Evolutionary conservation across 2,888 invertebrate species (phyloP), one percentile per base, ranked within the genome.

Genomic region (Amaurobius ferox): DNA sequence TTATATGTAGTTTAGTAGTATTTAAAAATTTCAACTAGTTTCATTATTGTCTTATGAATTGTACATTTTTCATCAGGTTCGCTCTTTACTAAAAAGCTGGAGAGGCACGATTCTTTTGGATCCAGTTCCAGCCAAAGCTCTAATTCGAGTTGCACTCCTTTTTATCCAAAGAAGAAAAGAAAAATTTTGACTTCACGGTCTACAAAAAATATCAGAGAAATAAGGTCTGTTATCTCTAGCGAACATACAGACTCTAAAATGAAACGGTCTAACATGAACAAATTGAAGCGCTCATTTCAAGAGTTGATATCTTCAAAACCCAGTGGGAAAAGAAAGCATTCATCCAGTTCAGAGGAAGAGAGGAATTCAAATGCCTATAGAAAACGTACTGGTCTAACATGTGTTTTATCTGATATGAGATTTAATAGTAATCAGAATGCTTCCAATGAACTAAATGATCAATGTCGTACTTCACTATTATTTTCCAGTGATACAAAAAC

Each of bases 101-200:
- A 9, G 13, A 62, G 55, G 55, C 11, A 29, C n/a, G 28, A 86
- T n/a, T 86, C 86, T n/a, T 66, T 76, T 64, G 79, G 48, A 0
- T 79, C 79, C 1, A 61, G 26, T 30, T 79, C 86, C 28, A 85
- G 77, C 26, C 70, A 77, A 9, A 74, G 66, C 32, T 79, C 86
- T 6, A 66, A 62, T 79, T 72, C 64, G 2, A 86, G 39, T 64
- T 55, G 6, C 19, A 86, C 86, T n/a, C 86, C 86, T 9, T 86
- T 68, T 35, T 71, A 39, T n/a, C 86, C 86, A 0, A 79, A 76
- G 23, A 48, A 79, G 32, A 86, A 86, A 55, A 62, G 79, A 40
- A 86, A 86, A 79, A 76, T 86, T 55, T 68, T 79, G 16, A 35
- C 35, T n/a, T 70, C 79, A 16, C 28, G 79, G 26, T 79, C 86